Base-by-base conservation (phyloP, 2,113 vertebrate species). In the Chionodraco myersi region DNA sequence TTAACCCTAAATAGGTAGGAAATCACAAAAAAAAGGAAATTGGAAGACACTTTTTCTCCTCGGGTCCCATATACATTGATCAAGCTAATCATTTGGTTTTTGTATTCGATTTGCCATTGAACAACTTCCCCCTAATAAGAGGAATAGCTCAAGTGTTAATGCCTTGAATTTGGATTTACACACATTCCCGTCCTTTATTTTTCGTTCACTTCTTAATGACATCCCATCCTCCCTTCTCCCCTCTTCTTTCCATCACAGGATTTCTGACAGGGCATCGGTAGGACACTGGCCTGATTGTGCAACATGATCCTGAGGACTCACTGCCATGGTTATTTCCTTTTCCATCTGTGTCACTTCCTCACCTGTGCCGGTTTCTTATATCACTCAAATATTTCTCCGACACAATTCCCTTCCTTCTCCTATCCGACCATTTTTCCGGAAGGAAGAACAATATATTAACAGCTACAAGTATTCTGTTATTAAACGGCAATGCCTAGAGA, bases 261-360 rank as follows among this genome's bases (percentile, higher is more conserved):
- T 73, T 63, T 73, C 64, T 62, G 49, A 62, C 9, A 1, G 41
- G 16, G 16, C 21, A 16, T 48, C 66, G 44, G 52, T 34, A 44
- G 51, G 65, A 75, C 57, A 72, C 4, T 60, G 71, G 71, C 60
- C 41, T 53, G 57, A 51, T 26, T 61, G 64, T 67, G 71, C 0
- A 80, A 77, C 15, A 58, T 44, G 49, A 85, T 77, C 59, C 52
- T 15, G 6, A 71, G 12, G 77, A 18, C 51, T 67, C 48, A 44
- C 64, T 23, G 18, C 7, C 61, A 11, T 30, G 26, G 14, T 21
- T 77, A 41, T 54, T 54, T 70, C n/a, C 18, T 48, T 80, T 83
- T 67, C 58, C 69, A 65, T 26, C 36, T n/a, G 9, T 2, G 23
- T 74, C 62, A 56, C 61, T 67, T 61, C 34, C 16, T 49, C 76